Evolutionary conservation across 2,888 invertebrate genomes (phyloP).

Genomic region (Petrolisthes cinctipes): DNA sequence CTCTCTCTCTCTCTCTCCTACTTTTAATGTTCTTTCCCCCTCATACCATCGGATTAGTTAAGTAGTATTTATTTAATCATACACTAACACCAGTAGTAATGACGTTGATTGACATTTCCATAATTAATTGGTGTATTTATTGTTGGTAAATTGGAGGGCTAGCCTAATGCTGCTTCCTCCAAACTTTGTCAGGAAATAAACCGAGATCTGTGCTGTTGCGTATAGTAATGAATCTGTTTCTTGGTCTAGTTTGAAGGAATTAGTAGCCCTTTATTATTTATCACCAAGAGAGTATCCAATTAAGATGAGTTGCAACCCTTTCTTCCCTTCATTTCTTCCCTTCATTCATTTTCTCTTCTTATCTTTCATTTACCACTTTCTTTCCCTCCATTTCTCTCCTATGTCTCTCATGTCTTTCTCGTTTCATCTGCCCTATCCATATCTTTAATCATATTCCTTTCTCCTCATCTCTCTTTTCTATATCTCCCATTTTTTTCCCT

Average conservation of each 20-base stretch:
- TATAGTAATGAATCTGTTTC: too few species aligned
- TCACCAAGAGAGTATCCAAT: too few species aligned
- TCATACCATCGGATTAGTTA: neutral
- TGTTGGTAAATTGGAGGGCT: too few species aligned
- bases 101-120: neutral
- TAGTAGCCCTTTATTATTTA: too few species aligned
- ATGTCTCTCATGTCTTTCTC: neutral
- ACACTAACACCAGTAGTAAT: too few species aligned
- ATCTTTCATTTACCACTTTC: neutral
- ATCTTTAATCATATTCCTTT: neutral
- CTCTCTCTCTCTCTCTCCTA: slow-evolving; percentile 20
- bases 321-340: neutral
- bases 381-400: neutral
- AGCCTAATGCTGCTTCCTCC: neutral
- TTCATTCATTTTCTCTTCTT: neutral
- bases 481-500: neutral
- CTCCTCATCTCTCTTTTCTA: neutral
- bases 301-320: neutral
- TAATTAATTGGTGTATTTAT: neutral
- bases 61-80: too few species aligned
- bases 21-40: neutral
- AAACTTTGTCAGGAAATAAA: neutral
- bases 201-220: too few species aligned
- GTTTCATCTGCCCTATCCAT: neutral
- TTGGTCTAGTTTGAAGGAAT: too few species aligned